These are phyloP conservation scores for Drosophila lutescens DNA, from an alignment of 2,888 invertebrate genomes.

Conservation along the genomic window DNA sequence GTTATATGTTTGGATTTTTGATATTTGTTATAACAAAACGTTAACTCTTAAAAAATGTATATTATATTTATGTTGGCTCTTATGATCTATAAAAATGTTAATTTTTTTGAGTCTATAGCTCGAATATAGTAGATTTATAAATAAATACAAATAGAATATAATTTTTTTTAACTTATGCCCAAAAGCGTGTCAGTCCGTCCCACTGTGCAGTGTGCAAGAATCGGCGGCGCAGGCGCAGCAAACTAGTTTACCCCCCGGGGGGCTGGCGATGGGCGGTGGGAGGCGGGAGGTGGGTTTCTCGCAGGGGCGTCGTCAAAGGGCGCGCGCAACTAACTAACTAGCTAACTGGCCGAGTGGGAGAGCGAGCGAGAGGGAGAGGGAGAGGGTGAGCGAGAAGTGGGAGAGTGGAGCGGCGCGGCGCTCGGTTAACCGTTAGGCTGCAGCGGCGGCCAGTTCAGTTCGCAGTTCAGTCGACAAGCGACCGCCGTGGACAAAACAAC, in stretches of 20 bases:
- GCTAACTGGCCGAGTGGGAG: slow-evolving; percentile 2
- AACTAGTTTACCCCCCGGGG: slow-evolving; percentile 16
- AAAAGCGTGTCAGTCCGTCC: not conserved
- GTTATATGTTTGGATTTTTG: no score
- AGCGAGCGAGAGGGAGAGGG: not conserved
- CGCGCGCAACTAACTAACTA: slow-evolving; percentile 12
- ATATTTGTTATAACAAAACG: no score
- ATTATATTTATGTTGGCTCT: no score
- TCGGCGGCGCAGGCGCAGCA: slow-evolving; percentile 27
- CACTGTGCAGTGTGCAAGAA: slow-evolving; percentile 13
- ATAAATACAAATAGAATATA: no score
- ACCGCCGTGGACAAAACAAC: slow-evolving; percentile 58
- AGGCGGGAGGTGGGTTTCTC: not conserved
- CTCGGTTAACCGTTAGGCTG: slow-evolving; percentile 16
- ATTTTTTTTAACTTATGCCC: not conserved
- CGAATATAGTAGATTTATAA: no score
- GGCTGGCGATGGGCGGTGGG: not conserved
- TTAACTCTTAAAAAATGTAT: no score
- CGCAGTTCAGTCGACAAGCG: slow-evolving; percentile 48
- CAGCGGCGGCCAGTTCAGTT: slow-evolving; percentile 18
- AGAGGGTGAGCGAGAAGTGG: not conserved
- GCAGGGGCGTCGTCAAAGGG: slow-evolving; percentile 28
- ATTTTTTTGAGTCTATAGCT: no score
- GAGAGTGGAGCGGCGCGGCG: not conserved
- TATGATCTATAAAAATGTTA: no score